Evolutionary conservation across 92 coral and sea anemone species (phyloP).

Genomic region (Phenganax marumi): DNA sequence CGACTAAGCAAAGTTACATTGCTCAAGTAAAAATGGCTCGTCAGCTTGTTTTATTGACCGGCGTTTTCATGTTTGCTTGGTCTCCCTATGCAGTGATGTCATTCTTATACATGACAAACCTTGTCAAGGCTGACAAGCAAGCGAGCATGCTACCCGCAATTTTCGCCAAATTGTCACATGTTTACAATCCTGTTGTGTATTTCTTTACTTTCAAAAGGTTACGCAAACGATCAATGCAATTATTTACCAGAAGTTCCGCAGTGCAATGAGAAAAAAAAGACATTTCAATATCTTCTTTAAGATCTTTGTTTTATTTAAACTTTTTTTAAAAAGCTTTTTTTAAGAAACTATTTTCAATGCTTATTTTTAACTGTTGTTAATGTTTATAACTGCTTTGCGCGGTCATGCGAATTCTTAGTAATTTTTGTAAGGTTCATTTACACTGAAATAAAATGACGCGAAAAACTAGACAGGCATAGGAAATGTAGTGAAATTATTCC

Average conservation of each 20-base stretch:
- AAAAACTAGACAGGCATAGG: too few species aligned
- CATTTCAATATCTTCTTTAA: too few species aligned
- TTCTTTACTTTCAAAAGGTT: conserved; percentile 67
- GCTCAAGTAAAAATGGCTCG: conserved; percentile 51
- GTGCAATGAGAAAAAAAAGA: too few species aligned
- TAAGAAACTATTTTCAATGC: too few species aligned
- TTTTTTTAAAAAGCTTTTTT: too few species aligned
- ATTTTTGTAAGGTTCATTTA: too few species aligned
- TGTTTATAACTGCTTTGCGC: too few species aligned
- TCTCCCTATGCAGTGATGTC: conserved; percentile 79
- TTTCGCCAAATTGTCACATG: conserved; percentile 63
- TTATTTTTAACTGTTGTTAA: too few species aligned
- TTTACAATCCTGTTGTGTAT: conserved; percentile 67
- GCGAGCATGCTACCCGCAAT: conserved; percentile 60
- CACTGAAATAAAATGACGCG: too few species aligned
- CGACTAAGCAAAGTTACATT: conserved; percentile 52
- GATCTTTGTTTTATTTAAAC: too few species aligned
- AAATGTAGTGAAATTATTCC: too few species aligned
- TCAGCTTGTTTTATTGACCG: conserved; percentile 52
- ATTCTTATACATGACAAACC: conserved; percentile 49
- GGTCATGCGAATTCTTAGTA: too few species aligned
- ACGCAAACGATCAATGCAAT: conserved; percentile 21
- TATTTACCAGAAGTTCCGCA: not conserved
- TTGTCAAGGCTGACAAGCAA: conserved; percentile 30
- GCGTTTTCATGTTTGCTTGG: conserved; percentile 72